These are phyloP conservation scores for Nesidiocoris tenuis DNA, from an alignment of 2,888 invertebrate genomes.

Conservation along the genomic window DNA sequence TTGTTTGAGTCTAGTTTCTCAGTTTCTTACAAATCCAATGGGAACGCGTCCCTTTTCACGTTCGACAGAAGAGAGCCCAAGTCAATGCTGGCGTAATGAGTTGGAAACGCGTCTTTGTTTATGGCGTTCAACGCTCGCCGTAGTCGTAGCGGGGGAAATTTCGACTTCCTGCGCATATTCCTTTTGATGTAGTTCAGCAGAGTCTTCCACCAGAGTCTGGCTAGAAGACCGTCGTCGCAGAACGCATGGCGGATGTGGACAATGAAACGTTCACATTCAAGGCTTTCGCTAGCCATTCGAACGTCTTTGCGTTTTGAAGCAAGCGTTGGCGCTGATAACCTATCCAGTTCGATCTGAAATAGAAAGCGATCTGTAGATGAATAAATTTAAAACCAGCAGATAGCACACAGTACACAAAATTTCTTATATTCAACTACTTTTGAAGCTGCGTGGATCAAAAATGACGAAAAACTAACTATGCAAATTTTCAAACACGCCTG, in stretches of 20 bases:
- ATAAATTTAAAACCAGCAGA: no score
- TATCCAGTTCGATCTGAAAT: conserved; percentile 58
- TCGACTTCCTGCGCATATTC: conserved; percentile 28
- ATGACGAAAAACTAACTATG: no score
- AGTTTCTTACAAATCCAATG: not conserved
- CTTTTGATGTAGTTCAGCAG: conserved; percentile 36
- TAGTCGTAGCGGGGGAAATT: conserved; percentile 21
- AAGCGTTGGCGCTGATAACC: conserved; percentile 65
- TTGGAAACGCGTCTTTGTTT: conserved; percentile 27
- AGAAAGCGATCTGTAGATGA: no score
- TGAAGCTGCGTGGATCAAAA: no score
- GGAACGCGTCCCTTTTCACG: not conserved
- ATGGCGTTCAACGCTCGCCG: conserved; percentile 10
- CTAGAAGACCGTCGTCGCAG: conserved; percentile 25
- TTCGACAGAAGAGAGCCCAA: conserved; percentile 9
- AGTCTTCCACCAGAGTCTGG: conserved; percentile 47
- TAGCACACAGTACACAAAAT: no score
- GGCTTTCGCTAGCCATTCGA: conserved; percentile 11
- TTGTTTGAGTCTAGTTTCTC: not conserved
- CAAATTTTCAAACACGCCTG: no score
- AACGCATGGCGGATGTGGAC: conserved; percentile 21
- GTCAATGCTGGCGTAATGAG: conserved; percentile 25
- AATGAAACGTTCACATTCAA: conserved; percentile 34
- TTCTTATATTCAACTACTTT: no score
- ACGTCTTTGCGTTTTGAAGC: conserved; percentile 44